Conservation (phyloP, 2,113 vertebrate species). For the Serinus canaria region DNA sequence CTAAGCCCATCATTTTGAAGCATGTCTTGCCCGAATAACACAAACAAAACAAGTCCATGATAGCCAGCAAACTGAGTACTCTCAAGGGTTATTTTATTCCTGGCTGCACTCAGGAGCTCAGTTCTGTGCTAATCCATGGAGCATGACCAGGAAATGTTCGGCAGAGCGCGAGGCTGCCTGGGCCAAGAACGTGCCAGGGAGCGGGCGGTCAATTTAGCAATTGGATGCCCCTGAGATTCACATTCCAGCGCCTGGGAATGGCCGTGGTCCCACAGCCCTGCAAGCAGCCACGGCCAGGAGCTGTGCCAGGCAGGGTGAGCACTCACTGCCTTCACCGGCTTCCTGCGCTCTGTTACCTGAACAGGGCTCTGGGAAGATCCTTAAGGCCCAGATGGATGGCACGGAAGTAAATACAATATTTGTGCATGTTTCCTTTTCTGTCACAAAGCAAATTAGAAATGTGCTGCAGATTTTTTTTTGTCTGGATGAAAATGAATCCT, state of each 20-base stretch:
- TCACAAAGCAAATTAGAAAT: not conserved
- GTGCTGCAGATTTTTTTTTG: not conserved
- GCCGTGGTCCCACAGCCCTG: not conserved
- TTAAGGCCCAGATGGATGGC: not conserved
- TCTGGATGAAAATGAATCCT: not conserved
- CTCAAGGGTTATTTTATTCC: not conserved
- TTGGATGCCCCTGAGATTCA: not conserved
- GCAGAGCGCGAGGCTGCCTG: fast-evolving
- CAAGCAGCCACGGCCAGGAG: fast-evolving
- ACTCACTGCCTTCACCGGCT: not conserved
- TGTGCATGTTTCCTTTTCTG: not conserved
- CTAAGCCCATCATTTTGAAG: not conserved
- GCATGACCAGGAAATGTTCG: not conserved
- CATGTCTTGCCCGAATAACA: not conserved
- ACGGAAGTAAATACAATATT: not conserved
- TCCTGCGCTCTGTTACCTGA: fast-evolving
- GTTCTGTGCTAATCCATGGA: not conserved
- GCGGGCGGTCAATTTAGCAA: not conserved
- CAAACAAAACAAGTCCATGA: not conserved
- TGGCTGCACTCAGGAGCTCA: not conserved
- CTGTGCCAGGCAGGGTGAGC: not conserved
- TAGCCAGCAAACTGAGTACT: not conserved
- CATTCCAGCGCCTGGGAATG: not conserved
- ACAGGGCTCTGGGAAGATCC: fast-evolving
- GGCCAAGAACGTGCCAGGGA: constrained; percentile 48